Evolutionary conservation across 2,113 vertebrate species (phyloP), one percentile per base, ranked within the genome.

Genomic region (Naja naja): DNA sequence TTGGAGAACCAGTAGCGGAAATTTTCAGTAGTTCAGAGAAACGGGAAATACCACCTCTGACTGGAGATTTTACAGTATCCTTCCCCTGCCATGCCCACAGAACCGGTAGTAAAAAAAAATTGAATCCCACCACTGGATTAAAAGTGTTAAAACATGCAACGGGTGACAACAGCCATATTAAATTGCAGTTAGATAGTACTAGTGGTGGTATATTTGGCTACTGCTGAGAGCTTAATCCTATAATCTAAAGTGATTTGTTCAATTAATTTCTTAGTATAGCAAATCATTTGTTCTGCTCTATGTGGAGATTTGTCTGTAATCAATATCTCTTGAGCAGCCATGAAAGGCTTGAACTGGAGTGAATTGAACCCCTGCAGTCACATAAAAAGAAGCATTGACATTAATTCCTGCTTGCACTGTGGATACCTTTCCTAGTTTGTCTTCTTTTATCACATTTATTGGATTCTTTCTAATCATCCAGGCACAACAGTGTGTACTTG

Each of bases 381-480:
- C 45, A 12, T 64, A 88, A 1, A 90, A 94, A 90, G 87, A 60
- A 91, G 81, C 9, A 0, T 52, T 49, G 94, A 52, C 88, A 9
- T 95, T 96, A 94, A 94, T 93, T 90, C 91, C 86, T 91, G 49
- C 86, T 93, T 93, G 81, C 92, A 93, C 23, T 5, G 20, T 18
- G 2, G 53, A 85, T 10, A 43, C 55, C 74, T 87, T 49, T 34
- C 49, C 74, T 45, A 47, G 34, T 89, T 87, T 92, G 55, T 39
- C 53, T 92, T 89, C 47, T 94, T 93, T 47, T 58, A 93, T 92
- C 2, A 5, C 25, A 20, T 54, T 89, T 87, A 64, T 92, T 27
- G 69, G 88, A 69, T 85, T 91, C 52, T 54, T 39, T 45, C 58
- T 22, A 58, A 55, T 58, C 55, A 11, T 87, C 47, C 39, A n/a